Percentiles rank a stretch among this genome's conserved stretches.
Conservation (phyloP, 1,140 invertebrate genomes). For the Lordiphosa clarofinis region DNA sequence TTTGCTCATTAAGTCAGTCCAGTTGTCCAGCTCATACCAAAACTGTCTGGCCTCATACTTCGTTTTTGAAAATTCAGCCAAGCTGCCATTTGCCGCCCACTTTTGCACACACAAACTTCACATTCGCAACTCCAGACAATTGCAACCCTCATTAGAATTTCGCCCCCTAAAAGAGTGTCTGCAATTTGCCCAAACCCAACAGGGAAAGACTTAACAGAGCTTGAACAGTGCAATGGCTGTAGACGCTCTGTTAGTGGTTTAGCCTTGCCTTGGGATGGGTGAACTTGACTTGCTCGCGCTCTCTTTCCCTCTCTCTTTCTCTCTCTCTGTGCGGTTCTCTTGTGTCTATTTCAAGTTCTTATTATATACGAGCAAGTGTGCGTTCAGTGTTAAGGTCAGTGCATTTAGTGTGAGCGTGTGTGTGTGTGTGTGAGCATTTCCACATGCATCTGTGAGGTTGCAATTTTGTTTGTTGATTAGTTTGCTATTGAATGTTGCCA, state of each 20-base stretch:
- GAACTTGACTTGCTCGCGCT: constrained; percentile 56
- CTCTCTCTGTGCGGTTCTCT: constrained; percentile 9
- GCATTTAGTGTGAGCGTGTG: constrained; percentile 65
- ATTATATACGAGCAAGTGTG: constrained; percentile 19
- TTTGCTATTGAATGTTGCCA: constrained; percentile 59
- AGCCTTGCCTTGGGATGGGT: constrained; percentile 63
- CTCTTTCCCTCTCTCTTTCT: constrained; percentile 25
- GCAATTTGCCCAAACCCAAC: constrained; percentile 39
- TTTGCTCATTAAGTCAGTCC: constrained; percentile 22
- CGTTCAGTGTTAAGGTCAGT: constrained; percentile 76
- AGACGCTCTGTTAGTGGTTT: constrained; percentile 42
- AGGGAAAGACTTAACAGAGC: no score
- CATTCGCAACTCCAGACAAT: constrained; percentile 55
- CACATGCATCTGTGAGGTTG: constrained; percentile 61
- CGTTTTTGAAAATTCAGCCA: constrained; percentile 14
- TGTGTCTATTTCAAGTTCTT: constrained; percentile 63
- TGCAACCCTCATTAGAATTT: constrained; percentile 67
- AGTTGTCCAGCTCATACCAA: constrained; percentile 12
- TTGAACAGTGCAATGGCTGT: constrained; percentile 57
- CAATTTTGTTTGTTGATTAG: constrained; percentile 63
- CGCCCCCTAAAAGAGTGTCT: constrained; percentile 25
- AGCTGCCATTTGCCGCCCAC: constrained; percentile 21
- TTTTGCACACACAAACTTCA: constrained; percentile 45
- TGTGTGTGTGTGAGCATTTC: constrained; percentile 29
- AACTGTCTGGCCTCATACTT: constrained; percentile 52